Evolutionary conservation across 2,113 vertebrate species (phyloP), one percentile per base, ranked within the genome.

Genomic region (Phaethornis superciliosus): DNA sequence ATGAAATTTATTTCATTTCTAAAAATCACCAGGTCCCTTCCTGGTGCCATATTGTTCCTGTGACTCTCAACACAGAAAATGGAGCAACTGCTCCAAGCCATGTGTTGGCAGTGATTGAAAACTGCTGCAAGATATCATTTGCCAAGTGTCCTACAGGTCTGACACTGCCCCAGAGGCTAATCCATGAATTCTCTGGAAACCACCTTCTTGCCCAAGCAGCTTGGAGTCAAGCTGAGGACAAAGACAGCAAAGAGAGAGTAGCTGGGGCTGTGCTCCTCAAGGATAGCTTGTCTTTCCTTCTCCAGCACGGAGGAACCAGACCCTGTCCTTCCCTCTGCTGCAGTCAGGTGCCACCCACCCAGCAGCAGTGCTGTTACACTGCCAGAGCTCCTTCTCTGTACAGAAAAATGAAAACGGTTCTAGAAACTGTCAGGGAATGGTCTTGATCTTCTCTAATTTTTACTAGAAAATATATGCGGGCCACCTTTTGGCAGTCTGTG

Each of bases 261-360:
- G 37, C 52, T 17, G 65, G 6, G 12, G 0, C 22, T 4, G 33
- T 2, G 47, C 54, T 44, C 47, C 4, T 12, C 13, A 4, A 20
- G 52, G 40, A 7, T 2, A 15, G 11, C 47, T 55, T 15, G 22
- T 12, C 52, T 42, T 30, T 32, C 32, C 22, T 67, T 52, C 70
- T 33, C 59, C 52, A 7, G 0, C n/a, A 2, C 0, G 2, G 40
- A 23, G n/a, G 28, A 32, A 23, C 37, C 59, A 35, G 79, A 47
- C 15, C 22, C 59, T 35, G 6, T 13, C 3, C 3, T 62, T 40
- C 47, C 46, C 52, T 1, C 2, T 4, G 33, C 55, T 28, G 18
- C 2, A 2, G 28, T 8, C 10, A 3, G 54, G 3, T 40, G 42
- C 44, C 69, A n/a, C 24, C 67, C 28, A 0, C 16, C 9, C 5